phyloP scores from a whole-genome alignment of 2,113 vertebrate species.

The Lontra canadensis region DNA sequence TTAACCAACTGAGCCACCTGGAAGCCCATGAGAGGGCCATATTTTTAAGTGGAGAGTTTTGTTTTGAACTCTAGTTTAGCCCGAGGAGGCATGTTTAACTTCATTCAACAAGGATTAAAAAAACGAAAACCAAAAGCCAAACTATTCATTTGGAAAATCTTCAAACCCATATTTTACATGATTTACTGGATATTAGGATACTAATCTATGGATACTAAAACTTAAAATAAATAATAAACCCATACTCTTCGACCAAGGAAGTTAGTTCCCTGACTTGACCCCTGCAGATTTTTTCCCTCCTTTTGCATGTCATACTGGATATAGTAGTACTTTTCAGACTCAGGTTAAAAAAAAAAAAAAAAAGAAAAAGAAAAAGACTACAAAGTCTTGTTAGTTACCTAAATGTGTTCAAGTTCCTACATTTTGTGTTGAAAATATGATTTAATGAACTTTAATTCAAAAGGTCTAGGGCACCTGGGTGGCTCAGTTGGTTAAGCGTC shows the following conservation, averaged over 20 bases:
- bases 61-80: background rate
- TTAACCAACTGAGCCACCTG: too few species aligned
- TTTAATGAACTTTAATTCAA: background rate
- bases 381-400: background rate
- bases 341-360: background rate
- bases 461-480: background rate
- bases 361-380: background rate
- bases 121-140: background rate
- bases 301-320: background rate
- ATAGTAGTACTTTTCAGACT: conserved; percentile 7
- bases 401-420: background rate
- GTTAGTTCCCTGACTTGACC: background rate
- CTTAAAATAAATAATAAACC: background rate
- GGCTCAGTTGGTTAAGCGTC: too few species aligned
- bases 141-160: conserved; percentile 9
- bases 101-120: conserved; percentile 5
- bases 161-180: background rate
- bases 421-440: conserved; percentile 14
- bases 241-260: background rate
- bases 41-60: background rate
- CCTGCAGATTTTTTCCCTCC: background rate
- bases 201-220: conserved; percentile 21
- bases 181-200: background rate
- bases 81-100: background rate
- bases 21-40: background rate